Evolutionary conservation across 2,888 invertebrate genomes (phyloP).

Genomic region (Cistogaster globosa): DNA sequence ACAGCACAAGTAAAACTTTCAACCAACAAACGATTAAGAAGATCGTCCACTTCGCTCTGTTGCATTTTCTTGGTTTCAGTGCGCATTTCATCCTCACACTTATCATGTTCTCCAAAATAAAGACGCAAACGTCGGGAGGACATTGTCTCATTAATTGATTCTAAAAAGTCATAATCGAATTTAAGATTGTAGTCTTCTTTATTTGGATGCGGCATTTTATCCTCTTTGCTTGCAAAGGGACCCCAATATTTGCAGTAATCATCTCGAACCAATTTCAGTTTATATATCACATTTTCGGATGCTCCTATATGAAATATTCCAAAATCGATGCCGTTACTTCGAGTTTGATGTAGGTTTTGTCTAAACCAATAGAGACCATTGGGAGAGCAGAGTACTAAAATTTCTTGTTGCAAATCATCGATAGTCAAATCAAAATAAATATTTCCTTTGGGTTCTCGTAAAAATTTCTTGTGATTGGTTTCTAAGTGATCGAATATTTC

Average conservation of each 20-base stretch:
- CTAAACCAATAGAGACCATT: constrained; percentile 73
- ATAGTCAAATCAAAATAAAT: constrained; percentile 70
- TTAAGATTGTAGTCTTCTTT: constrained; percentile 52
- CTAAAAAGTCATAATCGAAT: constrained; percentile 55
- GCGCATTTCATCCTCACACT: constrained; percentile 67
- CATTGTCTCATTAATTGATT: constrained; percentile 55
- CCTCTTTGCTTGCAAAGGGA: constrained; percentile 25
- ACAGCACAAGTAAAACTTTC: constrained; percentile 72
- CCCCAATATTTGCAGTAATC: constrained; percentile 67
- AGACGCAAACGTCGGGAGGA: constrained; percentile 65
- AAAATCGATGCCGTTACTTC: constrained; percentile 56
- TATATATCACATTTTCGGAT: constrained; percentile 71
- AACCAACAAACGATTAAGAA: constrained; percentile 58
- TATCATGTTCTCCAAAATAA: constrained; percentile 72
- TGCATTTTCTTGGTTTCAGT: constrained; percentile 48
- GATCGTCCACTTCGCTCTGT: constrained; percentile 61
- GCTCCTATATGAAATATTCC: constrained; percentile 75
- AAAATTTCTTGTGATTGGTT: constrained; percentile 63
- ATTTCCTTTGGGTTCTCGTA: constrained; percentile 66
- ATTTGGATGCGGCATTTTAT: not conserved
- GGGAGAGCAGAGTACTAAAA: constrained; percentile 67
- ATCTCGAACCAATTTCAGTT: constrained; percentile 71
- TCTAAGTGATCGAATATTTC: constrained; percentile 73
- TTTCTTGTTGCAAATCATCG: constrained; percentile 69
- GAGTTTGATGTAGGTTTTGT: constrained; percentile 33